phyloP scores from a whole-genome alignment of 1,140 invertebrate genomes.

The Ptiloglossa arizonensis region DNA sequence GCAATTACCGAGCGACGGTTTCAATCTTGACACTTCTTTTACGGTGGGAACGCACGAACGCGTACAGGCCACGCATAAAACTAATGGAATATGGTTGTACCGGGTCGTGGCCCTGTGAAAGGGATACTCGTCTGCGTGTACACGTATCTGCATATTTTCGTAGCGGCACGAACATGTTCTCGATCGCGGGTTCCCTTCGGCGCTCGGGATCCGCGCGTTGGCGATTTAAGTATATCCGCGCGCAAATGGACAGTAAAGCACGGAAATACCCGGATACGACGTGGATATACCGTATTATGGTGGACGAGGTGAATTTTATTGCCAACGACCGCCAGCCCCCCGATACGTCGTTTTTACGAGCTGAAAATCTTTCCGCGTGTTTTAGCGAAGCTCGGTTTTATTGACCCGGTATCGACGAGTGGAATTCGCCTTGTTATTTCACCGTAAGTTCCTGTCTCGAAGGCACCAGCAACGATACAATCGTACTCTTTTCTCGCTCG shows the following conservation, averaged over 20 bases:
- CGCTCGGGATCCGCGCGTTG: not conserved
- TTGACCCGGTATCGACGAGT: too few relatives aligned
- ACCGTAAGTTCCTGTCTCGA: too few relatives aligned
- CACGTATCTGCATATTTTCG: not conserved
- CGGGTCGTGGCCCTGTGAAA: not conserved
- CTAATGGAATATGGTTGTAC: conserved; percentile 42
- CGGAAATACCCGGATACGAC: not conserved
- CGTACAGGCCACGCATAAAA: conserved; percentile 12
- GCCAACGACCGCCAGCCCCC: not conserved
- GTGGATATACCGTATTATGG: not conserved
- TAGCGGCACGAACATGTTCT: not conserved
- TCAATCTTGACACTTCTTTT: not conserved
- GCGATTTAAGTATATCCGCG: not conserved
- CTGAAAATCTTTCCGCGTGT: not conserved
- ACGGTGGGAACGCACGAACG: not conserved
- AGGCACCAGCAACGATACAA: too few relatives aligned
- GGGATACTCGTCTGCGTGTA: not conserved
- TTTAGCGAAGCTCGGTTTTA: not conserved
- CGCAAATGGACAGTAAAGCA: not conserved
- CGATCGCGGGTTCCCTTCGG: not conserved
- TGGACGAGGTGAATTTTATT: conserved; percentile 10
- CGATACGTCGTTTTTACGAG: not conserved
- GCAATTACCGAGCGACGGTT: not conserved
- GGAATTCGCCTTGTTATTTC: too few relatives aligned
- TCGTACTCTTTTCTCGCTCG: too few relatives aligned